phyloP scores from a whole-genome alignment of 2,797 vertebrate genomes.

The Bovichtus diacanthus region DNA sequence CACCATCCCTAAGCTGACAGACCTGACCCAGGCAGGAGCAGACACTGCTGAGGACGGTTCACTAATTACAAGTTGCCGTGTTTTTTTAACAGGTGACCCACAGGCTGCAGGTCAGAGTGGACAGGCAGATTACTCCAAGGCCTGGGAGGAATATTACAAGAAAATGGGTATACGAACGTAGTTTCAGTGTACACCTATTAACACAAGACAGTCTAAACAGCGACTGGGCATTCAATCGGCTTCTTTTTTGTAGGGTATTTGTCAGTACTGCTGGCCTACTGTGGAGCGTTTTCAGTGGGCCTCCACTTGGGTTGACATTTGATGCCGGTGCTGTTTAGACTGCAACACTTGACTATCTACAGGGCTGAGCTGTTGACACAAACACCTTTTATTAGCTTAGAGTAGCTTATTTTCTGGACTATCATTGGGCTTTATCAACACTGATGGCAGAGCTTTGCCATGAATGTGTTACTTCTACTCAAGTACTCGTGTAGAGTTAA shows the following conservation, averaged over 20 bases:
- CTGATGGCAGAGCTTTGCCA: constrained; percentile 45
- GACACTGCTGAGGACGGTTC: constrained; percentile 77
- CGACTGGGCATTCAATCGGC: constrained; percentile 59
- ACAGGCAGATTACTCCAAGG: constrained; percentile 99
- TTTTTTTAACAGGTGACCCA: constrained; percentile 94
- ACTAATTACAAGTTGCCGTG: constrained; percentile 87
- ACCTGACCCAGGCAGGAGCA: constrained; percentile 75
- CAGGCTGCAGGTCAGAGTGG: constrained; percentile 97
- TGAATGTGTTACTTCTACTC: constrained; percentile 48
- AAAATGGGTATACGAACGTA: constrained; percentile 95
- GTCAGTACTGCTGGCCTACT: constrained; percentile 53
- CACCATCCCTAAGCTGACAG: constrained; percentile 67
- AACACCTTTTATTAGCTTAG: constrained; percentile 61
- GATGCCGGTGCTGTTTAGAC: constrained; percentile 82
- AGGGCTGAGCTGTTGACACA: constrained; percentile 73
- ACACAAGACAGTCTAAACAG: constrained; percentile 82
- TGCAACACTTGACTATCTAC: constrained; percentile 69
- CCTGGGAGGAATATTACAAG: constrained; percentile 99
- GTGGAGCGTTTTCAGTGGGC: constrained; percentile 56
- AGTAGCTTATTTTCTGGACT: constrained; percentile 47
- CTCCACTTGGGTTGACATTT: constrained; percentile 64
- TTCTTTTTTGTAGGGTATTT: constrained; percentile 68
- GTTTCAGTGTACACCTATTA: constrained; percentile 81
- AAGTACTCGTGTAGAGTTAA: constrained; percentile 54
- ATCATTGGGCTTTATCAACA: constrained; percentile 47